These are phyloP conservation scores for Chrysina gloriosa DNA, from an alignment of 2,888 invertebrate genomes.

Conservation along the genomic window DNA sequence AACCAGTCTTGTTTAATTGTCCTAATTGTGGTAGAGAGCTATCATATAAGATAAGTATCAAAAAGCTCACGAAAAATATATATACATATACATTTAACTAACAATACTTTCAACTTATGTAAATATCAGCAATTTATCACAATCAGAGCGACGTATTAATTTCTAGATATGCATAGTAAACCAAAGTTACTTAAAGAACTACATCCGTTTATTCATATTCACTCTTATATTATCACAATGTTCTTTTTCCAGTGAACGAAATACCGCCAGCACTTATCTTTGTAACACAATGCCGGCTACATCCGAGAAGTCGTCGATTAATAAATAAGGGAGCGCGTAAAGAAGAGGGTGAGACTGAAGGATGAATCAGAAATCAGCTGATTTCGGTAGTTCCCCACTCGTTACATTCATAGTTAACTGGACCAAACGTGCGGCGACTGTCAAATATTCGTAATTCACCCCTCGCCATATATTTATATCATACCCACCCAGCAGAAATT, in stretches of 20 bases:
- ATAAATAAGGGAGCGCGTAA: constrained; percentile 48
- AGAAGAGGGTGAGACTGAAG: constrained; percentile 43
- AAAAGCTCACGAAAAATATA: too few relatives aligned
- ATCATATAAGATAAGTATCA: too few relatives aligned
- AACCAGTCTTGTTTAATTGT: too few relatives aligned
- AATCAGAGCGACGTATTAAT: too few relatives aligned
- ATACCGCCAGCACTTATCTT: neutral
- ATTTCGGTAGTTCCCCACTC: constrained; percentile 53
- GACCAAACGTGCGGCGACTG: constrained; percentile 62
- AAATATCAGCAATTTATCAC: too few relatives aligned
- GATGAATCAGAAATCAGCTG: constrained; percentile 61
- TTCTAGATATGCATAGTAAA: too few relatives aligned
- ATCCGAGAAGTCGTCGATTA: constrained; percentile 40
- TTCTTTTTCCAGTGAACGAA: neutral
- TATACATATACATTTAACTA: too few relatives aligned
- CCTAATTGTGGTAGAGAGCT: too few relatives aligned
- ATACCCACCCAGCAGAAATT: constrained; percentile 17
- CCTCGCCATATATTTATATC: constrained; percentile 28
- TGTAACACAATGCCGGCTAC: neutral
- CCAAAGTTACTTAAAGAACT: too few relatives aligned
- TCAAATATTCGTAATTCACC: constrained; percentile 54
- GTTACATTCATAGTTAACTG: constrained; percentile 57
- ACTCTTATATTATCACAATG: too few relatives aligned
- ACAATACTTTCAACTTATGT: too few relatives aligned
- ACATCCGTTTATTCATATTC: too few relatives aligned